Evolutionary conservation across 2,797 vertebrate species (phyloP), one percentile per base, ranked within the genome.

Genomic region (Pseudotriccus pelzelni): DNA sequence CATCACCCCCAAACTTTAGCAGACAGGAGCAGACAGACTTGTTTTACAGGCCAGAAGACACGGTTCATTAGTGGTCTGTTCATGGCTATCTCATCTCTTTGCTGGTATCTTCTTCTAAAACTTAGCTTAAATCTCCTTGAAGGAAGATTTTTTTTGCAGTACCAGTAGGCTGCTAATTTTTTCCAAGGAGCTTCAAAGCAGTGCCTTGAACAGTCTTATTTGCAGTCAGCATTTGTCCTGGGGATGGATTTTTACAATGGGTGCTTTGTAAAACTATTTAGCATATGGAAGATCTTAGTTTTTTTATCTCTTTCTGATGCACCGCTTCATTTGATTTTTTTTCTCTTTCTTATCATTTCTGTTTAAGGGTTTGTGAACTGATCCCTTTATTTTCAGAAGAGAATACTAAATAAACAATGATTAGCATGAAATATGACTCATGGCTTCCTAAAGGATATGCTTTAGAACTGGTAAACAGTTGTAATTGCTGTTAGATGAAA

Each of bases 401-500:
- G 90, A 95, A 93, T 85, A 76, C 77, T 82, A 93, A 94, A 94
- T 81, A 95, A 96, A 97, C 94, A 94, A 58, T 68, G 43, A 97
- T 97, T 96, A 97, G 95, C 88, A 87, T 95, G 95, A 96, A 97
- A 97, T 97, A 93, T 92, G 95, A 96, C 93, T 97, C 94, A 93
- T 85, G 89, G 49, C 79, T 95, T 97, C 91, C 92, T 96, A 94
- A 97, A 96, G 92, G 94, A 93, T 94, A 70, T 91, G 93, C 95
- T 94, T 96, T 95, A 94, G 95, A 97, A 96, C 94, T 96, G 90
- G 94, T 93, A 97, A 98, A 97, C 93, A 92, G 89, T 96, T 96
- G 94, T 97, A 98, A 97, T 97, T 98, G 97, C 97, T 92, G 67
- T 94, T 96, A 94, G 93, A 97, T 97, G 96, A 98, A 97, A 98